These are phyloP conservation scores for Drosophila grimshawi DNA, from an alignment of 1,140 invertebrate genomes.

Conservation along the genomic window DNA sequence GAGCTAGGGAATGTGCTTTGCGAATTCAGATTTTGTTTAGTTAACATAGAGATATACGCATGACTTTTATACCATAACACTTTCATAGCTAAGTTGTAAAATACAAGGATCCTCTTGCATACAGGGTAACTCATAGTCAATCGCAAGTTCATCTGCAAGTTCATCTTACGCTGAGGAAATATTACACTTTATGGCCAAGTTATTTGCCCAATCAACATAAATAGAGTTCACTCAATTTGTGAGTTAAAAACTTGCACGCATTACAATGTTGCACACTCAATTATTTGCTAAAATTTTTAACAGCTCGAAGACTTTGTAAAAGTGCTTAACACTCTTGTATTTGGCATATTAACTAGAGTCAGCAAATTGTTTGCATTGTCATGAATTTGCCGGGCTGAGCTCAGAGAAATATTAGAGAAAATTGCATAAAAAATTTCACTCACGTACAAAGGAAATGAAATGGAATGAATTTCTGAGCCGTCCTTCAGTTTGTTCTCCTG, in stretches of 20 bases:
- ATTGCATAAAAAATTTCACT: conserved; percentile 76
- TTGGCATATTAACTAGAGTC: conserved; percentile 1
- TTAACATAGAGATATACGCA: too few relatives aligned
- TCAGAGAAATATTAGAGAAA: conserved; percentile 66
- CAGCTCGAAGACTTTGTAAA: neutral
- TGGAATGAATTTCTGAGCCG: conserved; percentile 81
- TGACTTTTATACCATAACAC: too few relatives aligned
- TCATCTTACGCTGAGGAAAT: neutral
- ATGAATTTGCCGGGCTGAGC: conserved; percentile 38
- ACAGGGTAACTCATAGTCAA: neutral
- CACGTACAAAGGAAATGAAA: conserved; percentile 81
- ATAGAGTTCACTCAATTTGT: conserved; percentile 19
- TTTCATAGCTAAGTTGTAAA: too few relatives aligned
- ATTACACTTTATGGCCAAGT: conserved; percentile 1
- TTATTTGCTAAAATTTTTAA: conserved; percentile 32
- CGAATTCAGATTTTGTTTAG: too few relatives aligned
- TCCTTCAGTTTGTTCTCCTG: conserved; percentile 55
- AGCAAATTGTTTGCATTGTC: conserved; percentile 21
- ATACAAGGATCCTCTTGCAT: neutral
- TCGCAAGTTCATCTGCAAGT: neutral
- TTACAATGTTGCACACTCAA: conserved; percentile 33
- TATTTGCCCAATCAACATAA: conserved; percentile 16
- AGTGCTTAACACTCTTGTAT: neutral
- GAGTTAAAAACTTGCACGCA: conserved; percentile 11
- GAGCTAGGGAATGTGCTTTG: neutral